Base-by-base conservation (phyloP, 2,888 invertebrate genomes). In the Sarcophaga variegata region DNA sequence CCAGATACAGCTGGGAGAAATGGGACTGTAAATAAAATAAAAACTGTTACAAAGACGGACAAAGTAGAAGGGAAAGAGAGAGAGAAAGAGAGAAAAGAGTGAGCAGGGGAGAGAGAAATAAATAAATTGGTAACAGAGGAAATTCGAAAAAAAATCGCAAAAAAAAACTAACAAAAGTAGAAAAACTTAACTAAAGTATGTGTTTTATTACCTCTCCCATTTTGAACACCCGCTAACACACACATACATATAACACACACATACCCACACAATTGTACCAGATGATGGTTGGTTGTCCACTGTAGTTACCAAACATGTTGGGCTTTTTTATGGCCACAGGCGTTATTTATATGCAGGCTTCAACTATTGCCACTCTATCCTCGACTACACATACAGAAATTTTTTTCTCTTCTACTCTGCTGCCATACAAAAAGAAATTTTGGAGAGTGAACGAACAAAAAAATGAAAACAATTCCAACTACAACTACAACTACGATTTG, bases 271-370 rank as follows among this genome's bases (percentile, higher is more conserved):
- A 81, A 82, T 80, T 81, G 88, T 82, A 88, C 80, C 78, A 81
- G 64, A 70, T 86, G 86, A 86, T 85, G 84, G 88, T 83, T 83
- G 89, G 90, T 91, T 91, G 90, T 90, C 90, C 91, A 90, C 91
- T 90, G 90, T 87, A 88, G 89, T 89, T 88, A 89, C 89, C 89
- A 89, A 90, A 89, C 89, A 90, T 89, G 90, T 91, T 91, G 91
- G 91, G 91, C 91, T 91, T 91, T 92, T 92, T 92, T 92, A 92
- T 92, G 91, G 92, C 91, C 92, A 92, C 92, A 92, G 92, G 91
- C 92, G 92, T 92, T 92, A 92, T 92, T 92, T 92, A 92, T 92
- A 92, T 91, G 91, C 91, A 91, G 76, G 85, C 85, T 63, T 63
- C 74, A 69, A 85, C 81, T 69, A 60, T 67, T 70, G 62, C 83